Evolutionary conservation across 1,140 invertebrate genomes (phyloP).

Genomic region (Ephestia elutella): DNA sequence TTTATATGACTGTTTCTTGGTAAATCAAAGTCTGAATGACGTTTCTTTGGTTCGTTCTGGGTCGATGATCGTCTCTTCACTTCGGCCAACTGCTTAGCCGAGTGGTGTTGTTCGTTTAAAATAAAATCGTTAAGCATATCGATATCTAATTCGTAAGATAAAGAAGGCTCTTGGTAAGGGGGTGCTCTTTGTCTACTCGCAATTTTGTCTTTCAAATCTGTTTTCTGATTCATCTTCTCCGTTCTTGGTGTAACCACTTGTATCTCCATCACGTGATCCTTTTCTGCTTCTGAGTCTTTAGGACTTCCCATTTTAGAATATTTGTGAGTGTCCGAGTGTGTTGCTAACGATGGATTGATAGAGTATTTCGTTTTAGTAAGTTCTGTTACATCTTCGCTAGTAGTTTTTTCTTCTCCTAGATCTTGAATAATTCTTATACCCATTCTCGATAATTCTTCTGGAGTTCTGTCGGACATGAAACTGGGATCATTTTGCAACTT

Average conservation of each 20-base stretch:
- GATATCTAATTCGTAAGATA: slow-evolving; percentile 62
- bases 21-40: slow-evolving; percentile 69
- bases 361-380: slow-evolving; percentile 60
- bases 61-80: slow-evolving; percentile 48
- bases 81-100: slow-evolving; percentile 57
- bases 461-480: slow-evolving; percentile 61
- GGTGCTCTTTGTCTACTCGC: slow-evolving; percentile 55
- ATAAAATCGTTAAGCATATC: slow-evolving; percentile 69
- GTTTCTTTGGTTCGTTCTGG: slow-evolving; percentile 63
- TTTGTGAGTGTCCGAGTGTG: slow-evolving; percentile 32
- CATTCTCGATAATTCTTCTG: slow-evolving; percentile 58
- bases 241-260: slow-evolving; percentile 62
- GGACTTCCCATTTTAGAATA: slow-evolving; percentile 31
- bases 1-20: slow-evolving; percentile 75
- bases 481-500: slow-evolving; percentile 65
- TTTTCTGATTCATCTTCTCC: slow-evolving; percentile 50
- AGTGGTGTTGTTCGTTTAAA: slow-evolving; percentile 62
- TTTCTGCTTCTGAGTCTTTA: slow-evolving; percentile 37
- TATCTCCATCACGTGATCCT: slow-evolving; percentile 67
- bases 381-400: slow-evolving; percentile 49
- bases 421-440: slow-evolving; percentile 62
- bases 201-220: slow-evolving; percentile 50
- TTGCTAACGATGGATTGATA: slow-evolving; percentile 43
- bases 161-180: slow-evolving; percentile 49
- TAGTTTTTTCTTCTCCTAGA: slow-evolving; percentile 52